Conservation (phyloP, 2,888 invertebrate species). For the Capitulum mitella region DNA sequence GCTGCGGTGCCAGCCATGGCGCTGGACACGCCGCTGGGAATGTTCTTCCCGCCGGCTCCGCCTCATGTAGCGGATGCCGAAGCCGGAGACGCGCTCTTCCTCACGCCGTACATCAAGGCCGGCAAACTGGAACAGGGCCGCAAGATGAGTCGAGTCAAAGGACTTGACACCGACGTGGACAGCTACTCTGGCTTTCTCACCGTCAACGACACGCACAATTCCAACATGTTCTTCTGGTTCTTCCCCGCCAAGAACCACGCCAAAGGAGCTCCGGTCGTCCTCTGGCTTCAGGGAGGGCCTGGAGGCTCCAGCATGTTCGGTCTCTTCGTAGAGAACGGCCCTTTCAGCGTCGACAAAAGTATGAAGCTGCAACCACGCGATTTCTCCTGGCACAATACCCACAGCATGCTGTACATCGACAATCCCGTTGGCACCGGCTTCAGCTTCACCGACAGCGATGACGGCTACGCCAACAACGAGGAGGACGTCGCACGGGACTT, state of each 20-base stretch:
- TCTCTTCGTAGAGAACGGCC: slow-evolving; percentile 77
- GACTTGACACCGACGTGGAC: slow-evolving; percentile 35
- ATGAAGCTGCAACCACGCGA: slow-evolving; percentile 53
- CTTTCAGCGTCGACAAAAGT: slow-evolving; percentile 54
- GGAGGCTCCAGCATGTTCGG: slow-evolving; percentile 69
- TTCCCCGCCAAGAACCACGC: slow-evolving; percentile 60
- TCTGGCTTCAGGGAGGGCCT: slow-evolving; percentile 83
- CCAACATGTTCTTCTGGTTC: slow-evolving; percentile 88
- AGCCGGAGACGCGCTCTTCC: slow-evolving; percentile 59
- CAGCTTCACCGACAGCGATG: slow-evolving; percentile 44
- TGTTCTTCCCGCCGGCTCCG: not conserved
- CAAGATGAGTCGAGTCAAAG: not conserved
- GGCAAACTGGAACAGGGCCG: slow-evolving; percentile 47
- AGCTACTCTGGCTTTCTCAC: slow-evolving; percentile 79
- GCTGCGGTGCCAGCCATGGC: not conserved
- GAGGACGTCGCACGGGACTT: slow-evolving; percentile 44
- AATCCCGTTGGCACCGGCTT: slow-evolving; percentile 47
- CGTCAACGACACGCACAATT: slow-evolving; percentile 65
- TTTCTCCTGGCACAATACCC: slow-evolving; percentile 70
- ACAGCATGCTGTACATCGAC: slow-evolving; percentile 44
- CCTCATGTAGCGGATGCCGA: slow-evolving; percentile 27
- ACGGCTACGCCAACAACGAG: slow-evolving; percentile 43
- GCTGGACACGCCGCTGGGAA: not conserved
- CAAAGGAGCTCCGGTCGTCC: slow-evolving; percentile 58
- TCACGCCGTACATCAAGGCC: slow-evolving; percentile 64